Evolutionary conservation across 2,113 vertebrate genomes (phyloP), one percentile per base, ranked within the genome.

Genomic region (Formicarius rufipectus): DNA sequence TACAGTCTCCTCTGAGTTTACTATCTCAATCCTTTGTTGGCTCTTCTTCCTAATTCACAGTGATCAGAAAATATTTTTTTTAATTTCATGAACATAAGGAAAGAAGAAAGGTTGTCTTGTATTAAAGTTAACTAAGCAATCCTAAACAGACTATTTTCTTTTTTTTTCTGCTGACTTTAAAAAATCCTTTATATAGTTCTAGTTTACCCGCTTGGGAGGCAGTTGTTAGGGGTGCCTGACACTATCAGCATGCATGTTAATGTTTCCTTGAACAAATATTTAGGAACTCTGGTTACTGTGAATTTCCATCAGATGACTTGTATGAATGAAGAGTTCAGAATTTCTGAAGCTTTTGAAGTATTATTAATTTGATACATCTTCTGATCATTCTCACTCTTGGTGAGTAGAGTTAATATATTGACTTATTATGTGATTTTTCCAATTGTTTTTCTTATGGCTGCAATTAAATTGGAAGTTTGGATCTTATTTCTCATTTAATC

Each of bases 61-160:
- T 79, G 56, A 31, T 4, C 5, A 60, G 45, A n/a, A 86, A 23
- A 2, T 18, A 33, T 31, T 58, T 56, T 89, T 52, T 83, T 53
- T 9, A 45, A 24, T 86, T 71, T 84, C 27, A 30, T 6, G 44
- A 62, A 20, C 4, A 56, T 50, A 59, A 53, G 7, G 7, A n/a
- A 24, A n/a, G 22, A 33, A 53, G 53, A 76, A 56, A 39, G 5
- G 5, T 35, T 75, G 10, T 7, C 9, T 19, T 72, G 17, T 7
- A 39, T 52, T 62, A 49, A 52, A 53, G 6, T 58, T 59, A 80
- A 25, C 21, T 58, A 52, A 47, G 72, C 27, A 53, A 30, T 59
- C 30, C 6, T 80, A 39, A 33, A 18, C 10, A 53, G 53, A 42
- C 0, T 12, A 0, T 40, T 55, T 24, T 5, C 10, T 1, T 14